Conservation (phyloP, 2,888 invertebrate genomes). For the Diabrotica balteata region DNA sequence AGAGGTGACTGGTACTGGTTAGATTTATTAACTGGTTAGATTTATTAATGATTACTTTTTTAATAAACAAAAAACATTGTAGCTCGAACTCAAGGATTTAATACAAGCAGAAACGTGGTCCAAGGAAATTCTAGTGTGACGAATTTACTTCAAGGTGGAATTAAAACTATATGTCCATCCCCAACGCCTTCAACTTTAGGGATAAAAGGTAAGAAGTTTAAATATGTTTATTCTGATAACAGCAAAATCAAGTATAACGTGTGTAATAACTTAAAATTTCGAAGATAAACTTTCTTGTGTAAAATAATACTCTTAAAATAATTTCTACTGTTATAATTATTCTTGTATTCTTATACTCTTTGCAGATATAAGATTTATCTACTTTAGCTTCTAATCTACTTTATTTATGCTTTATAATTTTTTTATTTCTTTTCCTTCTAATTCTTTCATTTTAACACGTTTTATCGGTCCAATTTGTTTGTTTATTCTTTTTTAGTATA, state of each 20-base stretch:
- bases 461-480: too few species aligned
- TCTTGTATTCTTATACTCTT: background rate
- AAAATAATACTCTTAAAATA: background rate
- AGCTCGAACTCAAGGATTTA: conserved; percentile 49
- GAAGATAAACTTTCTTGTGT: too few species aligned
- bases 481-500: too few species aligned
- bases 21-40: too few species aligned
- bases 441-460: too few species aligned
- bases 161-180: conserved; percentile 48
- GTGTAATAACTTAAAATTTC: too few species aligned
- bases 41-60: too few species aligned
- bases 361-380: conserved; percentile 1
- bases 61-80: conserved; percentile 21
- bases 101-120: conserved; percentile 45
- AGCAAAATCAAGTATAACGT: too few species aligned
- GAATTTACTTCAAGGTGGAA: conserved; percentile 50
- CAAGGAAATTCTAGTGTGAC: conserved; percentile 47
- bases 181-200: conserved; percentile 45
- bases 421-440: too few species aligned
- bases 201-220: conserved; percentile 50
- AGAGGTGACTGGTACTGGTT: too few species aligned
- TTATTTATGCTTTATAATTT: too few species aligned
- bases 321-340: background rate
- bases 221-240: background rate
- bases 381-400: too few species aligned